Evolutionary conservation across 1,140 invertebrate genomes (phyloP), one percentile per base, ranked within the genome.

Genomic region (Drosophila sproati): DNA sequence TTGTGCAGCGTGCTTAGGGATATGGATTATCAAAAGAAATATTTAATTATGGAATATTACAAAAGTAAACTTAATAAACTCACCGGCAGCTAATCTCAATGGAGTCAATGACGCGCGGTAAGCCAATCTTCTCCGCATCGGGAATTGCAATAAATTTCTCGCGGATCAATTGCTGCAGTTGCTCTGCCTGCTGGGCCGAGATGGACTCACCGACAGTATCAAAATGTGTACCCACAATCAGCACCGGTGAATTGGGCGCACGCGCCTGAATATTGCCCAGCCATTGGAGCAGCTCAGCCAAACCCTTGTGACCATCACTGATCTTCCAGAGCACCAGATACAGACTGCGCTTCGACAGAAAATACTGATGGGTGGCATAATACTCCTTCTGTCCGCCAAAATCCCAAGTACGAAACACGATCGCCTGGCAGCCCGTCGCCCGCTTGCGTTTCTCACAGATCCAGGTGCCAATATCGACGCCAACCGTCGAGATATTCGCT

Each of bases 371-470:
- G 1, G 98, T 99, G 0, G 98, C 97, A 91, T 99, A 99, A 91
- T 98, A 98, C 93, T 99, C 98, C 86, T 96, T 95, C 93, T 99
- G 98, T 0, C 98, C 98, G n/a, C 98, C 98, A 94, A 99, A 99
- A 93, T 99, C 99, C 98, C 99, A 99, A 0, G 98, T 99, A 63
- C 98, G 94, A 93, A 99, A 99, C n/a, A 97, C 96, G 50, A 99
- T 96, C 0, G 98, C 98, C 73, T 96, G 95, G 1, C 95, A 95
- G 6, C 96, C 96, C 0, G 72, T 80, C 5, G 93, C 92, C 39
- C 92, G 92, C 51, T 94, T 93, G 43, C 96, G 94, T 83, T 97
- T 97, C 91, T 99, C 98, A 92, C 97, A 98, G 5, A 96, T 94
- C 98, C 96, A 99, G 86, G 98, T 97, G 59, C 97, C 96, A 67